These are phyloP conservation scores for Dinomys branickii DNA, from an alignment of 2,113 vertebrate genomes.

Conservation along the genomic window DNA sequence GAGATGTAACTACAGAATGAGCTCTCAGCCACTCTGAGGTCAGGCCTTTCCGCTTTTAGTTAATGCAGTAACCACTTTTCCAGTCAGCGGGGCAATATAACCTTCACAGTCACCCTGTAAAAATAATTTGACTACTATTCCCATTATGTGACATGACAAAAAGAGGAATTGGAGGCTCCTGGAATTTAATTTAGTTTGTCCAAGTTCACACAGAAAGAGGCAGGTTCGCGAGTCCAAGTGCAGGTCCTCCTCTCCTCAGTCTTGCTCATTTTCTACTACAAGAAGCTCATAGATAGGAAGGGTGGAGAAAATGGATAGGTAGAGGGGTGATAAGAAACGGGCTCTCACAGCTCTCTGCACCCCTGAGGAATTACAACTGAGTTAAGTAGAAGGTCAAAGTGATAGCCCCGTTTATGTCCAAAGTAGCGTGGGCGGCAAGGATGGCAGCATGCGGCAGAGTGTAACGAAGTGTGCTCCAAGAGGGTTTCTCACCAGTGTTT, in stretches of 20 bases:
- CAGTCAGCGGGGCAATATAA: background rate
- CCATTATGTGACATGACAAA: background rate
- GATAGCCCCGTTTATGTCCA: background rate
- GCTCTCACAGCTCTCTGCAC: background rate
- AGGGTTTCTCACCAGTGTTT: background rate
- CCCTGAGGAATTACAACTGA: background rate
- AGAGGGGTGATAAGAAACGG: background rate
- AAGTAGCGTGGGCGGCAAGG: background rate
- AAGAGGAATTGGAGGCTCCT: background rate
- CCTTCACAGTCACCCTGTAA: background rate
- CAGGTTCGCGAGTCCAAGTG: background rate
- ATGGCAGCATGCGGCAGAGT: background rate
- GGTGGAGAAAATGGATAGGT: background rate
- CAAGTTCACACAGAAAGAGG: background rate
- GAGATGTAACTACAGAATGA: background rate
- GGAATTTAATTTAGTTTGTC: background rate
- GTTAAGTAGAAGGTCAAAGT: background rate
- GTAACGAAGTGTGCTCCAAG: too few relatives aligned
- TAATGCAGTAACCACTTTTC: background rate
- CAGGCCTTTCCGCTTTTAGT: background rate
- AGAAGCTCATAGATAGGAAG: background rate
- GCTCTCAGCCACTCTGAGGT: background rate
- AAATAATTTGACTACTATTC: background rate
- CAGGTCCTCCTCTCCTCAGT: background rate
- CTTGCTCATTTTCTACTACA: background rate